These are phyloP conservation scores for Hippocampus abdominalis DNA, from an alignment of 2,113 vertebrate species.

Conservation along the genomic window DNA sequence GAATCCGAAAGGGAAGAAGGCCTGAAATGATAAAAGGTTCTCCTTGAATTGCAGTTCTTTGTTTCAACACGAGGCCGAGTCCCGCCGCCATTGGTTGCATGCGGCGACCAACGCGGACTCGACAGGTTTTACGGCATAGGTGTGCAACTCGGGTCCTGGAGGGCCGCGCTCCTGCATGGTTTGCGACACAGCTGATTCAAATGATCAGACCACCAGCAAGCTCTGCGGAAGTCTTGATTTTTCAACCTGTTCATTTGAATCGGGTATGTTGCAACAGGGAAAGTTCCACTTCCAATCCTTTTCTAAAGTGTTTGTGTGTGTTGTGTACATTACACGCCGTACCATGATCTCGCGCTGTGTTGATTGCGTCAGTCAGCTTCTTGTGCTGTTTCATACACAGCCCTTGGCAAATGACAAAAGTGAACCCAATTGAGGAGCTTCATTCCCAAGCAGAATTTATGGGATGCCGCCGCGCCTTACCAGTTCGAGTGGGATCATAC, in stretches of 20 bases:
- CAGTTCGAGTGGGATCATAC: conserved; percentile 78
- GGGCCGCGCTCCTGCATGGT: no score
- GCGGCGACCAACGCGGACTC: no score
- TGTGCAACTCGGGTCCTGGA: no score
- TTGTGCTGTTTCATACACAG: conserved; percentile 86
- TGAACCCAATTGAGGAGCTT: neutral
- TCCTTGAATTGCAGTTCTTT: neutral
- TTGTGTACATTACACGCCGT: conserved; percentile 17
- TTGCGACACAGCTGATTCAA: no score
- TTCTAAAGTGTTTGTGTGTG: no score
- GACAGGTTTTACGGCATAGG: no score
- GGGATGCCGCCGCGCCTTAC: conserved; percentile 48
- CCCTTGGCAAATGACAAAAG: conserved; percentile 60
- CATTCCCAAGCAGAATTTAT: neutral
- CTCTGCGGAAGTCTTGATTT: no score
- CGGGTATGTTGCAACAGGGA: no score
- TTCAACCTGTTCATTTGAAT: no score
- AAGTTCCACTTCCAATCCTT: neutral
- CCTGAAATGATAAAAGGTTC: conserved; percentile 63
- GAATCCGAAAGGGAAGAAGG: conserved; percentile 71
- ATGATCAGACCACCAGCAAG: no score
- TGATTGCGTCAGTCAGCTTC: conserved; percentile 72
- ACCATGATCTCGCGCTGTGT: conserved; percentile 79
- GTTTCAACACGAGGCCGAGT: no score
- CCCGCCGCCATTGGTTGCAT: no score